phyloP scores from a whole-genome alignment of 2,888 invertebrate species.

The Catocala sponsa region DNA sequence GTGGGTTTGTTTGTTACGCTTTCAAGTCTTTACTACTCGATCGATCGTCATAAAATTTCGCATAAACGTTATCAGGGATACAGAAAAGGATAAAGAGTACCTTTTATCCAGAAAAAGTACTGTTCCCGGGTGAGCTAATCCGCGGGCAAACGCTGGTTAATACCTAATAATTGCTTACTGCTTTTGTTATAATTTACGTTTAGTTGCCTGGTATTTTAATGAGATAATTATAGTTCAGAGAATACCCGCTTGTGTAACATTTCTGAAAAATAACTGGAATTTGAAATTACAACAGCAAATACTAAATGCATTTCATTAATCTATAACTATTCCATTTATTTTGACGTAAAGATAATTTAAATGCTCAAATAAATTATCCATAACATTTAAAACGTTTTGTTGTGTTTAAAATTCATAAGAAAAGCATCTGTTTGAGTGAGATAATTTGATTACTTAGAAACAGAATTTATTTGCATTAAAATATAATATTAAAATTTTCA shows the following conservation, averaged over 20 bases:
- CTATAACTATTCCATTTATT: constrained; percentile 1
- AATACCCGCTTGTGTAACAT: neutral
- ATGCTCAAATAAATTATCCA: constrained; percentile 3
- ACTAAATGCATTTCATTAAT: neutral
- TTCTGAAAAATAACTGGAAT: neutral
- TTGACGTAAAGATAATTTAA: neutral
- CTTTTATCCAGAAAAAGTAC: too few relatives aligned
- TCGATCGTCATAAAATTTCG: too few relatives aligned
- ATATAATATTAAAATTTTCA: constrained; percentile 1
- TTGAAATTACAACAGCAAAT: neutral
- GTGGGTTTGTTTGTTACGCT: too few relatives aligned
- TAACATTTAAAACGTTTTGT: constrained; percentile 2
- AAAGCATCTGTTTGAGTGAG: constrained; percentile 3
- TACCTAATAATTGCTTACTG: too few relatives aligned
- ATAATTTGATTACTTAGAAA: constrained; percentile 5
- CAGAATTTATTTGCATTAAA: constrained; percentile 28
- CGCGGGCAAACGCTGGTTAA: too few relatives aligned
- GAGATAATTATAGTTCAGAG: too few relatives aligned
- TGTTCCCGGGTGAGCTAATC: too few relatives aligned
- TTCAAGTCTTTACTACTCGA: too few relatives aligned
- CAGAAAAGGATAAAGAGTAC: too few relatives aligned
- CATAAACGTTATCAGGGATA: too few relatives aligned
- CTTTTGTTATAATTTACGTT: too few relatives aligned
- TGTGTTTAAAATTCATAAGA: constrained; percentile 1
- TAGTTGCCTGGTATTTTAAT: too few relatives aligned